Conservation (phyloP, 2,113 vertebrate genomes). For the Peromyscus leucopus region DNA sequence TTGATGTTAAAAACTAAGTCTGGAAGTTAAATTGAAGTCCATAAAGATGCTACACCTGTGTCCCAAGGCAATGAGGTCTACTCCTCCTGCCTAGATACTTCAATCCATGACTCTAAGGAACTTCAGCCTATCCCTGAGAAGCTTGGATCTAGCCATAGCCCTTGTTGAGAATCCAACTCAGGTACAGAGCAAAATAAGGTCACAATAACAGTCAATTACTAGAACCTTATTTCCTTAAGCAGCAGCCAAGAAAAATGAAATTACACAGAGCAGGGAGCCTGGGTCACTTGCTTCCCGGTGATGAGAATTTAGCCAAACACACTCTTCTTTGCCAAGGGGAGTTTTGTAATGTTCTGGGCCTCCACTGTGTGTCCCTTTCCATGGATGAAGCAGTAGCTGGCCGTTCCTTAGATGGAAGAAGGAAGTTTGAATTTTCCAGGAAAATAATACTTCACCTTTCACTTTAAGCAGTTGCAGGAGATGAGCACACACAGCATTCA, state of each 20-base stretch:
- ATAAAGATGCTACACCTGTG: too few species aligned
- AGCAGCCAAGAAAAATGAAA: constrained; percentile 30
- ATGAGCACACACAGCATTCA: neutral
- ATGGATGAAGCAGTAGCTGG: neutral
- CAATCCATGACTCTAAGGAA: neutral
- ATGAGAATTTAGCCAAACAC: neutral
- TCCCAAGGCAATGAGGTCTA: neutral
- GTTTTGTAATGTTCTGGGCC: neutral
- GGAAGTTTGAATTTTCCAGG: neutral
- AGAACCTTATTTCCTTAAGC: constrained; percentile 9
- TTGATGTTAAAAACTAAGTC: neutral
- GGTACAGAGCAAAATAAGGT: neutral
- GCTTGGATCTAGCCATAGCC: neutral
- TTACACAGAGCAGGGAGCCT: neutral
- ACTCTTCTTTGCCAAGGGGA: neutral
- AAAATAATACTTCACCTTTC: constrained; percentile 8
- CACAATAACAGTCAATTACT: neutral
- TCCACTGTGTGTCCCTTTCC: too few species aligned
- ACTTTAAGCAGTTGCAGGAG: constrained; percentile 35
- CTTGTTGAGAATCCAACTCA: neutral
- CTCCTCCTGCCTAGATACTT: neutral
- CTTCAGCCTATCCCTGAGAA: neutral
- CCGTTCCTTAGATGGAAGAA: neutral
- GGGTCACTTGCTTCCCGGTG: neutral
- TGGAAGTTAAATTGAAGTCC: neutral